These are phyloP conservation scores for Sinocyclocheilus grahami DNA, from an alignment of 2,113 vertebrate species.

Conservation along the genomic window DNA sequence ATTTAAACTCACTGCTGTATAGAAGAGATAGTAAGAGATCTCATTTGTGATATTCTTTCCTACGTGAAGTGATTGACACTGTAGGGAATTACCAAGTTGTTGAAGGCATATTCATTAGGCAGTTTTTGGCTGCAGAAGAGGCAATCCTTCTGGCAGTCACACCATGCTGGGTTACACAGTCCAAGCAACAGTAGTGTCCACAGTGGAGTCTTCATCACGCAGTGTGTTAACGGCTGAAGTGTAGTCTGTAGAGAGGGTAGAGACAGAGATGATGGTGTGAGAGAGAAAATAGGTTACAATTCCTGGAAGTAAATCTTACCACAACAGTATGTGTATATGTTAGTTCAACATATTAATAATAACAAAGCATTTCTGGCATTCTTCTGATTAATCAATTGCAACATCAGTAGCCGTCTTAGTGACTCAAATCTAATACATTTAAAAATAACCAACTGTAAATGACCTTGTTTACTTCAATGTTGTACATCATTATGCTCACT, in stretches of 20 bases:
- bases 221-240: constrained; percentile 14
- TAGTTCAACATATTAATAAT: not conserved
- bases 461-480: not conserved
- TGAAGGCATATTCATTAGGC: constrained; percentile 77
- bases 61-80: not conserved
- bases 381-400: not conserved
- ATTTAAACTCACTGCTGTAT: not conserved
- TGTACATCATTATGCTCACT: too few species aligned
- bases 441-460: not conserved
- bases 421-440: not conserved
- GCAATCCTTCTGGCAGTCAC: constrained; percentile 87
- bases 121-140: constrained; percentile 82
- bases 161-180: constrained; percentile 76
- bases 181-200: constrained; percentile 85
- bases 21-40: not conserved
- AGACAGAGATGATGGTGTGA: constrained; percentile 10
- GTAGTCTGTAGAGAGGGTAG: not conserved
- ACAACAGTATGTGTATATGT: not conserved
- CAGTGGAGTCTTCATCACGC: constrained; percentile 84
- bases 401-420: not conserved
- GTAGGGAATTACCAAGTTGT: constrained; percentile 74
- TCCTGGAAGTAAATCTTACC: not conserved
- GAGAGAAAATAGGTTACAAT: not conserved
- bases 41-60: not conserved
- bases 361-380: not conserved